These are phyloP conservation scores for Dissostichus mawsoni DNA, from an alignment of 2,113 vertebrate species.

Conservation along the genomic window DNA sequence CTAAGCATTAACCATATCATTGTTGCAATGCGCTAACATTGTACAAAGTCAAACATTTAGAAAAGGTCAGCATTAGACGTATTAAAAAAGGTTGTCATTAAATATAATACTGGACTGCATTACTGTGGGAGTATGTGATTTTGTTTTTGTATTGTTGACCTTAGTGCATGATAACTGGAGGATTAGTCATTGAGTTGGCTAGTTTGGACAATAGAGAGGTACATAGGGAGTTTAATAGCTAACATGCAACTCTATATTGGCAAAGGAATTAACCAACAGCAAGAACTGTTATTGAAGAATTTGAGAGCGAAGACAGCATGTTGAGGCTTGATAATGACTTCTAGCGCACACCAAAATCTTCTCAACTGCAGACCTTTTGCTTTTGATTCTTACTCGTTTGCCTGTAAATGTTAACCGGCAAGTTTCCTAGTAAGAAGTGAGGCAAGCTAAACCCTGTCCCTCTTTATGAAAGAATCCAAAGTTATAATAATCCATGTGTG, in stretches of 20 bases:
- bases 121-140: background rate
- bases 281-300: background rate
- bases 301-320: background rate
- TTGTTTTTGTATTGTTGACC: background rate
- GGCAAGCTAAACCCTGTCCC: no score
- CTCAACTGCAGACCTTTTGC: background rate
- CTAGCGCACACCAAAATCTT: background rate
- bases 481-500: no score
- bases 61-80: background rate
- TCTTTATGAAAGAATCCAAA: no score
- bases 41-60: background rate
- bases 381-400: background rate
- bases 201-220: background rate
- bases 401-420: no score
- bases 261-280: background rate
- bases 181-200: background rate
- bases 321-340: background rate
- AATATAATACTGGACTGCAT: background rate
- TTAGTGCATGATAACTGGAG: background rate
- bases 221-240: background rate
- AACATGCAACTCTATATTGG: background rate
- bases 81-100: background rate
- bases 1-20: background rate
- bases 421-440: no score
- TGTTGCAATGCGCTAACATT: background rate